Percentiles rank a stretch among this genome's conserved stretches.
These are phyloP conservation scores for Rapana venosa DNA, from an alignment of 2,888 invertebrate genomes.

Conservation along the genomic window DNA sequence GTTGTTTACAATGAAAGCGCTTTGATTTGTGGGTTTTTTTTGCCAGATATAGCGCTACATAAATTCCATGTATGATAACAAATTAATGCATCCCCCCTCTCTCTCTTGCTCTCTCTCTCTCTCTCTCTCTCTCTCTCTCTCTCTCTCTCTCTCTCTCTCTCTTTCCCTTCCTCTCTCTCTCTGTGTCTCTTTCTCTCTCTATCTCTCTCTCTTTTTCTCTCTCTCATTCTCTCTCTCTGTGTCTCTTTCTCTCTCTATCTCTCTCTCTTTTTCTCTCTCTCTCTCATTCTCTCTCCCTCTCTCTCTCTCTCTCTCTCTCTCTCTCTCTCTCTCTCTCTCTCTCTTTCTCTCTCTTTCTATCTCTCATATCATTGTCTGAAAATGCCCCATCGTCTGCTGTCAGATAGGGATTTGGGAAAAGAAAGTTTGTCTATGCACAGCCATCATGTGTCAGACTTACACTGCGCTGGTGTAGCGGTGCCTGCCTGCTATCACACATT, in stretches of 20 bases:
- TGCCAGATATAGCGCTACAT: no score
- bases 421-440: neutral
- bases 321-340: neutral
- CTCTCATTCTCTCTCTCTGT: neutral
- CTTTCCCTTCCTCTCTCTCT: no score
- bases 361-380: neutral
- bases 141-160: neutral
- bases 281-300: slow-evolving; percentile 6
- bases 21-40: no score
- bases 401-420: neutral
- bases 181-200: neutral
- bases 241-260: slow-evolving; percentile 25
- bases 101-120: slow-evolving; percentile 24
- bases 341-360: slow-evolving; percentile 20
- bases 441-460: neutral
- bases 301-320: slow-evolving; percentile 18
- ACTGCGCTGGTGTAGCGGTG: neutral
- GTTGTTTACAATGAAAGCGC: no score
- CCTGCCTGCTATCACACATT: neutral
- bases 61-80: no score
- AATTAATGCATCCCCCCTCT: no score
- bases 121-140: neutral
- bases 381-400: neutral
- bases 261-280: neutral
- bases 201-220: neutral